A percentile compares a stretch with the other conserved stretches of the same genome.
Evolutionary conservation across 2,888 invertebrate genomes (phyloP).

Genomic region (Matsumyia berberina): DNA sequence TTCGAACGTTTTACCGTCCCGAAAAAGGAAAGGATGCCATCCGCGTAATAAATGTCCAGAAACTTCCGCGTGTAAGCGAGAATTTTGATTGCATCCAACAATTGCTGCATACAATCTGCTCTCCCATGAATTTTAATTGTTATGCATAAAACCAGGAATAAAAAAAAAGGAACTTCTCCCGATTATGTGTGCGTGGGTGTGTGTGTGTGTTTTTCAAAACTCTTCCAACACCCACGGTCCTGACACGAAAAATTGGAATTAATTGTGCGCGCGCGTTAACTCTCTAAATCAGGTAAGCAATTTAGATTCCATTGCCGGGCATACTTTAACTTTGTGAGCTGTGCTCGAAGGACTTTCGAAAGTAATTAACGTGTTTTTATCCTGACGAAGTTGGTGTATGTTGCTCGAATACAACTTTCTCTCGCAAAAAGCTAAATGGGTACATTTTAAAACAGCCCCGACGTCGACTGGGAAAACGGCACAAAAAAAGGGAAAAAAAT

Average conservation of each 20-base stretch:
- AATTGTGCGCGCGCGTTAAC: slow-evolving; percentile 33
- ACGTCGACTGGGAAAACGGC: not conserved
- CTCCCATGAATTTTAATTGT: slow-evolving; percentile 70
- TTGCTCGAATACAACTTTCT: slow-evolving; percentile 34
- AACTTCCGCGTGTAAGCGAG: slow-evolving; percentile 24
- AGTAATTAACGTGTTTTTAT: slow-evolving; percentile 57
- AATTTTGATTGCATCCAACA: slow-evolving; percentile 42
- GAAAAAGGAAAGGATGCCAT: not conserved
- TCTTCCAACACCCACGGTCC: not conserved
- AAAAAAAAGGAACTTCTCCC: slow-evolving; percentile 1
- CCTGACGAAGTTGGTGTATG: slow-evolving; percentile 28
- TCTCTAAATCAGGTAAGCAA: slow-evolving; percentile 55
- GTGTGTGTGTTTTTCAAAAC: slow-evolving; percentile 4
- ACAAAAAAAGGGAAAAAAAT: slow-evolving; percentile 13
- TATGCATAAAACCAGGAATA: slow-evolving; percentile 32
- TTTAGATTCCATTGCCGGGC: slow-evolving; percentile 43
- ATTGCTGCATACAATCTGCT: slow-evolving; percentile 40
- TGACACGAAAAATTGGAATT: not conserved
- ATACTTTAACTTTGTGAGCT: slow-evolving; percentile 43
- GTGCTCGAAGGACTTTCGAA: slow-evolving; percentile 49
- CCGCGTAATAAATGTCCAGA: slow-evolving; percentile 35
- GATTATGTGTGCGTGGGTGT: not conserved
- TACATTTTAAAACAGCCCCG: slow-evolving; percentile 6
- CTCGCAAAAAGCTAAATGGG: not conserved
- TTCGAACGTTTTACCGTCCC: not conserved